These are phyloP conservation scores for Sebastes cheni DNA, from an alignment of 2,797 vertebrate species.

Conservation along the genomic window DNA sequence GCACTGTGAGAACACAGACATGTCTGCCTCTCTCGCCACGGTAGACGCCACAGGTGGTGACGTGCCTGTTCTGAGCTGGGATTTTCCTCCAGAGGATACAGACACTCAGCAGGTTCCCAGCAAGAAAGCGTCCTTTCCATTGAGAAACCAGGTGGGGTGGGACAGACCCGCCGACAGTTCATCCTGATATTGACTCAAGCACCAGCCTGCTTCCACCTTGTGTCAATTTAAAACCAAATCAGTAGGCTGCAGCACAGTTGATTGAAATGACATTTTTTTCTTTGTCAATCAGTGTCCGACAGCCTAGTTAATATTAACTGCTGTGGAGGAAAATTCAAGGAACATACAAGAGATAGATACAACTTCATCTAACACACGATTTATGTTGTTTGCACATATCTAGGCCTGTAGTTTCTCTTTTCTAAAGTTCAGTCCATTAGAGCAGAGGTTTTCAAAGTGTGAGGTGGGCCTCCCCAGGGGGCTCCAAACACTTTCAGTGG, in stretches of 20 bases:
- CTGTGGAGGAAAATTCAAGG: background rate
- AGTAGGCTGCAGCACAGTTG: background rate
- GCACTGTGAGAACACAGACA: constrained; percentile 1
- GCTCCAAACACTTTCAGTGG: background rate
- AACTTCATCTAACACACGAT: background rate
- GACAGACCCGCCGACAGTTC: constrained; percentile 59
- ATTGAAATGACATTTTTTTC: background rate
- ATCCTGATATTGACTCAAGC: constrained; percentile 55
- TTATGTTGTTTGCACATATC: constrained; percentile 41
- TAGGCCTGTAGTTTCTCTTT: background rate
- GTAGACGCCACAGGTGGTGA: background rate
- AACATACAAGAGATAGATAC: background rate
- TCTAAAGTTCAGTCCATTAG: constrained; percentile 6
- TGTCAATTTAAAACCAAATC: background rate
- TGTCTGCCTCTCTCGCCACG: background rate
- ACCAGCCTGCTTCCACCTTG: background rate
- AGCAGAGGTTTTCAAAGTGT: background rate
- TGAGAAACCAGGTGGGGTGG: constrained; percentile 78
- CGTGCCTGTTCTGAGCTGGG: background rate
- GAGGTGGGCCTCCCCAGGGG: background rate
- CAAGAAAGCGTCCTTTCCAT: constrained; percentile 25
- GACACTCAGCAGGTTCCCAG: constrained; percentile 3
- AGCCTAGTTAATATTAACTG: background rate
- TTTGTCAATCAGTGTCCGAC: background rate
- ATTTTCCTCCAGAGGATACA: constrained; percentile 1